Base-by-base conservation (phyloP, 2,888 invertebrate species). In the Temnothorax unifasciatus region DNA sequence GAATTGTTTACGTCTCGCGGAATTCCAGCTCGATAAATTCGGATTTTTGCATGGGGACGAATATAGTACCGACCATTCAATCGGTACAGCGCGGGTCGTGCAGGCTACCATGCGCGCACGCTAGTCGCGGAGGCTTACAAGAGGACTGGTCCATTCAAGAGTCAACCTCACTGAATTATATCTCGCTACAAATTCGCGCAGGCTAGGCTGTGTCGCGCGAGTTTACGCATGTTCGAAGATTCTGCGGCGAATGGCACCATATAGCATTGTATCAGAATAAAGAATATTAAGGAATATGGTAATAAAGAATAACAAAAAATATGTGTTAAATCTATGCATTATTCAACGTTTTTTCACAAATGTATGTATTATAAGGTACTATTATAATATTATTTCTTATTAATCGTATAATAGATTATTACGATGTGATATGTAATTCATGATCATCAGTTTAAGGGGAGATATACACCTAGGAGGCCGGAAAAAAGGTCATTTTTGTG, bases 41-140 rank as follows among this genome's bases (percentile, higher is more conserved):
- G 87, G 85, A 86, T 91, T 92, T 92, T 91, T 91, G 86, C 84
- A 84, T 86, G 71, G 85, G 85, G 83, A 91, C 90, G 91, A 92
- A 92, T 91, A 92, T 90, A 92, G 92, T 88, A 87, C 90, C 92
- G 92, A 88, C 91, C 91, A 90, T 92, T 92, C 90, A 90, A 86
- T 71, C 83, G 87, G 74, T 54, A 75, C 47, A 69, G 85, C 87
- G 84, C 85, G 84, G 87, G 74, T 86, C 87, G 91, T 83, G 85
- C 86, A 69, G 88, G 68, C 64, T 54, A 63, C 74, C 54, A 50
- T 61, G 41, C 21, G 8, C 47, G 41, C 68, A 59, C n/a, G 52
- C 71, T 79, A 57, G 74, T 87, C 84, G 86, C 75, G 68, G 76
- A 79, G 76, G 81, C 83, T 88, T 90, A 90, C 90, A 90, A 88